Evolutionary conservation across 2,797 vertebrate genomes (phyloP).

Genomic region (Anguilla anguilla): DNA sequence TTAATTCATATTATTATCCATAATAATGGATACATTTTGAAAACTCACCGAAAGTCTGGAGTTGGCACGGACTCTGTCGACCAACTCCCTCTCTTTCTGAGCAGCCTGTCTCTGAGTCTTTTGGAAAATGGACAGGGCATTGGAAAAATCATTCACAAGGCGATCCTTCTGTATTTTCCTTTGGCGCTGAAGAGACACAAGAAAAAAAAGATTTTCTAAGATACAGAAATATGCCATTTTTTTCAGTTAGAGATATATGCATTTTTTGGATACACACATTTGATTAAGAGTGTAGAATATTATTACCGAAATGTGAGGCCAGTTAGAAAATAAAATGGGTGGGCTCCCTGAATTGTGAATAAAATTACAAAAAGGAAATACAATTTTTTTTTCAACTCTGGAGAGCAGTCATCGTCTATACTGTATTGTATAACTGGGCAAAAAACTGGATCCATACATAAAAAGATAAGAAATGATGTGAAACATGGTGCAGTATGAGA

Average conservation of each 20-base stretch:
- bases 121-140: constrained; percentile 86
- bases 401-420: too few species aligned
- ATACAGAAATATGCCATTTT: background rate
- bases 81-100: constrained; percentile 89
- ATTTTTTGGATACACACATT: background rate
- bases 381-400: too few species aligned
- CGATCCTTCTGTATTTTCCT: constrained; percentile 93
- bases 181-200: constrained; percentile 78
- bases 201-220: background rate
- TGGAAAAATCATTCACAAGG: constrained; percentile 88
- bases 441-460: too few species aligned
- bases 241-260: background rate
- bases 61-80: constrained; percentile 90
- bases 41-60: constrained; percentile 89
- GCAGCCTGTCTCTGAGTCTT: constrained; percentile 88
- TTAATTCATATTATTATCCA: background rate
- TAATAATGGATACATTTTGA: background rate
- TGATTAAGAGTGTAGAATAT: background rate
- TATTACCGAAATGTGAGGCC: too few species aligned
- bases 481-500: too few species aligned
- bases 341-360: too few species aligned
- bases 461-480: too few species aligned
- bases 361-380: too few species aligned
- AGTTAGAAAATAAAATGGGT: too few species aligned
- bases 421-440: too few species aligned